Conservation (phyloP, 2,888 invertebrate species). For the Harpagoxenus sublaevis region DNA sequence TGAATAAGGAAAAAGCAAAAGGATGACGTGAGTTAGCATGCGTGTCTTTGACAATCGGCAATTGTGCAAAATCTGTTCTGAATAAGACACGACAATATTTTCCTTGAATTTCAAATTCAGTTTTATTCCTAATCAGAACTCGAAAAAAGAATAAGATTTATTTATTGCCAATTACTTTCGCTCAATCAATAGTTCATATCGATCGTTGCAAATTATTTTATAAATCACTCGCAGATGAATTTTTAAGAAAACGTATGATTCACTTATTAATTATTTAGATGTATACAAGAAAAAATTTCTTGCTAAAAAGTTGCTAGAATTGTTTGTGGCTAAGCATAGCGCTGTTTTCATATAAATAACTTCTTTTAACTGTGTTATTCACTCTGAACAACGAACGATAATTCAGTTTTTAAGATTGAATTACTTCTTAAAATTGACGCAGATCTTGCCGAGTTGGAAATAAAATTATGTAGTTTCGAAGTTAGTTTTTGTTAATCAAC, state of each 20-base stretch:
- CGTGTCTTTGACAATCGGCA: background rate
- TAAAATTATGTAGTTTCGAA: background rate
- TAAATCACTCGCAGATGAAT: background rate
- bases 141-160: background rate
- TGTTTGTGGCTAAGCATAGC: background rate
- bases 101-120: background rate
- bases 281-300: background rate
- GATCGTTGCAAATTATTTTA: background rate
- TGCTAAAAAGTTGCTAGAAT: background rate
- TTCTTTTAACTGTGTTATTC: background rate
- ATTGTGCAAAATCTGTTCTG: background rate
- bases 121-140: background rate
- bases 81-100: background rate
- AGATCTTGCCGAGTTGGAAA: background rate
- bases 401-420: background rate
- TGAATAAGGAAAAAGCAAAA: conserved; percentile 33
- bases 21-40: background rate
- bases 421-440: background rate
- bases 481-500: background rate
- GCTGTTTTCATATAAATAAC: background rate
- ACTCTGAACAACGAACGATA: background rate
- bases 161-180: background rate
- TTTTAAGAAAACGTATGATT: background rate
- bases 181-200: background rate
- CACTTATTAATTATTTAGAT: background rate